These are phyloP conservation scores for Leucoraja erinaceus DNA, from an alignment of 2,113 vertebrate genomes.

Conservation along the genomic window DNA sequence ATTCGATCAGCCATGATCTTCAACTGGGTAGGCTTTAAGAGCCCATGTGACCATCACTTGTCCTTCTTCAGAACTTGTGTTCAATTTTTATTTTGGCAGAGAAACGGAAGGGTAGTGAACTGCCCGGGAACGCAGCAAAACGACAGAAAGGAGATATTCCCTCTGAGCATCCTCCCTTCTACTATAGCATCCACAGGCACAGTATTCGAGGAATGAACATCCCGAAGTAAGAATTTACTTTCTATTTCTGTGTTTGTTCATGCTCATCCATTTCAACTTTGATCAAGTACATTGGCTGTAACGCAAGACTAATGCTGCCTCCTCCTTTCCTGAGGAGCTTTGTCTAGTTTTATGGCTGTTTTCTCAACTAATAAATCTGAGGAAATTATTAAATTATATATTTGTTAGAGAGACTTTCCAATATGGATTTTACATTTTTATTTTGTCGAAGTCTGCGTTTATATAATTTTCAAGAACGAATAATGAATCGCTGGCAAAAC, in stretches of 20 bases:
- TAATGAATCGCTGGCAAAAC: neutral
- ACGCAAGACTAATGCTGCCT: neutral
- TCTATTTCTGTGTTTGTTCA: neutral
- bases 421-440: neutral
- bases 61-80: neutral
- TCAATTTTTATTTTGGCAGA: constrained; percentile 55
- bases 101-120: constrained; percentile 74
- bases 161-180: constrained; percentile 83
- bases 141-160: constrained; percentile 66
- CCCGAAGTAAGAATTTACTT: constrained; percentile 77
- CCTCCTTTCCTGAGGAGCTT: too few species aligned
- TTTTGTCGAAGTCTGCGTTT: neutral
- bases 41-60: constrained; percentile 33
- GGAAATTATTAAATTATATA: neutral
- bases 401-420: neutral
- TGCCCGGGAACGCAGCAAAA: constrained; percentile 59
- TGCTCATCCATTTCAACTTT: neutral
- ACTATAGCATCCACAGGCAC: constrained; percentile 94
- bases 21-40: too few species aligned
- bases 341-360: neutral
- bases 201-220: constrained; percentile 95
- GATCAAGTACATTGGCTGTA: neutral
- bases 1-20: too few species aligned
- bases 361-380: neutral
- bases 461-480: neutral